These are phyloP conservation scores for Neotoxoptera formosana DNA, from an alignment of 1,140 invertebrate species.

Conservation along the genomic window DNA sequence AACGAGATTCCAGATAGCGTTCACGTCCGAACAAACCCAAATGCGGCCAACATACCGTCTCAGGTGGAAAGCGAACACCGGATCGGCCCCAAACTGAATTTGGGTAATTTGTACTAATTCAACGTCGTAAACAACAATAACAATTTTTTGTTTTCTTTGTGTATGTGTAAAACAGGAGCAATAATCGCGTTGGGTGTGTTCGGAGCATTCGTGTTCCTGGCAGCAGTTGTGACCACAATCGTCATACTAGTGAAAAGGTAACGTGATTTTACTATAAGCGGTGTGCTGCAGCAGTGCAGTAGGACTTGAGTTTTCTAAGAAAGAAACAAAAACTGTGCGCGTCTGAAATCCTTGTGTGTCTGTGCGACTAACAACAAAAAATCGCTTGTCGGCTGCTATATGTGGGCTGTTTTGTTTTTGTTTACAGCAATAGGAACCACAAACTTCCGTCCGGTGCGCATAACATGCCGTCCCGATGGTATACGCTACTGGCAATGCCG, in stretches of 20 bases:
- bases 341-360: conserved; percentile 45
- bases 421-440: conserved; percentile 61
- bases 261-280: conserved; percentile 62
- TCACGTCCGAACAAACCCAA: conserved; percentile 66
- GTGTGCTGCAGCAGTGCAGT: neutral
- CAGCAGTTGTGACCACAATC: conserved; percentile 87
- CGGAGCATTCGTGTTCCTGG: conserved; percentile 87
- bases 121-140: neutral
- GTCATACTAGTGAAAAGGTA: conserved; percentile 90
- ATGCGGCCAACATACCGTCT: conserved; percentile 71
- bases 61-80: conserved; percentile 69
- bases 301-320: neutral
- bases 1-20: conserved; percentile 69
- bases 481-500: conserved; percentile 86
- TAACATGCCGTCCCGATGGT: conserved; percentile 79
- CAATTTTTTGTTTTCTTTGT: neutral
- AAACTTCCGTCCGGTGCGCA: conserved; percentile 63
- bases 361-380: conserved; percentile 53
- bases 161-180: conserved; percentile 68
- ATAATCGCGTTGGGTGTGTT: conserved; percentile 90
- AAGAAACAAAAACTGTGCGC: neutral
- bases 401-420: conserved; percentile 59
- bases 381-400: conserved; percentile 57
- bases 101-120: conserved; percentile 65
- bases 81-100: conserved; percentile 78